phyloP scores from a whole-genome alignment of 2,888 invertebrate genomes.

The Platycnemis pennipes region DNA sequence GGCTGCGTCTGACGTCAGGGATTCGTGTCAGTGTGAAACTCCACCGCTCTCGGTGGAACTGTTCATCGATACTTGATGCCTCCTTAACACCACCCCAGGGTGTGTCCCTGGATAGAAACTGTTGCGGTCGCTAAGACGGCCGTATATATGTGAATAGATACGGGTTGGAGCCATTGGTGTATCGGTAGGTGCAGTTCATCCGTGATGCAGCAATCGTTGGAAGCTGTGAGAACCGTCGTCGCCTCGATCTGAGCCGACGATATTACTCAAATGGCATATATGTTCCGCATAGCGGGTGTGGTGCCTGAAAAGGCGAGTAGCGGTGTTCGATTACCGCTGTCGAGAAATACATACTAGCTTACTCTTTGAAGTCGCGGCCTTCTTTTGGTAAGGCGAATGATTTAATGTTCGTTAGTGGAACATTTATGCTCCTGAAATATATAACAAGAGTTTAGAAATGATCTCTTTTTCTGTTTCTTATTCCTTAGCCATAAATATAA shows the following conservation, averaged over 20 bases:
- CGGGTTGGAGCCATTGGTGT: neutral
- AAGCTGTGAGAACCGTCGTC: neutral
- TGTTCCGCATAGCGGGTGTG: neutral
- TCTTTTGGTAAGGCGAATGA: neutral
- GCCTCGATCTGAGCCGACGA: neutral
- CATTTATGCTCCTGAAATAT: too few species aligned
- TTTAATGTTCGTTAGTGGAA: neutral
- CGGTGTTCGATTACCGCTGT: neutral
- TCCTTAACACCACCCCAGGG: neutral
- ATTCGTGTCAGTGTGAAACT: neutral
- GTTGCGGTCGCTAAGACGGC: neutral
- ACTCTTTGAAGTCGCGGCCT: neutral
- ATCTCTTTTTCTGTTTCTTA: too few species aligned
- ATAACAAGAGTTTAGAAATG: too few species aligned
- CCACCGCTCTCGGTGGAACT: neutral
- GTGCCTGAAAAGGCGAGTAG: neutral
- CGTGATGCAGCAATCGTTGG: neutral
- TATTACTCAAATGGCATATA: neutral
- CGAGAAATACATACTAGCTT: neutral
- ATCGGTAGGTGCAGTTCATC: neutral
- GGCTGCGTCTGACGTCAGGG: neutral
- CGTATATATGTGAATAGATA: neutral
- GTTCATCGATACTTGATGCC: slow-evolving; percentile 27
- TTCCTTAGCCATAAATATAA: too few species aligned
- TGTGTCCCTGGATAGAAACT: neutral